Percentiles rank a stretch among this genome's conserved stretches.
Conservation (phyloP, 1,140 invertebrate species). For the Patella vulgata region DNA sequence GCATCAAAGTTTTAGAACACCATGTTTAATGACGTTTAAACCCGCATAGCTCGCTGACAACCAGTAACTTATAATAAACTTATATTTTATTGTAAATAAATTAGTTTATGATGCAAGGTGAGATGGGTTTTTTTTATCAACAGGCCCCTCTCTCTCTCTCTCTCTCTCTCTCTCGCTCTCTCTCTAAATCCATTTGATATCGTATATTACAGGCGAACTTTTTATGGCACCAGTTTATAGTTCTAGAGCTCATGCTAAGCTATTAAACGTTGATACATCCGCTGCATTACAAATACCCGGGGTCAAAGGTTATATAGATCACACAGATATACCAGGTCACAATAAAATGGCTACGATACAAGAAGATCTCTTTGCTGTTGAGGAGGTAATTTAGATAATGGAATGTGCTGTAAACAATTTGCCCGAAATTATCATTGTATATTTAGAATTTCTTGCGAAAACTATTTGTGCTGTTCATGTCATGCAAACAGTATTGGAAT, state of each 20-base stretch:
- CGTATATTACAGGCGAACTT: conserved; percentile 65
- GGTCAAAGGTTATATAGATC: conserved; percentile 63
- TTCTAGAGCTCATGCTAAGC: conserved; percentile 81
- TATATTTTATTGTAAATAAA: neutral
- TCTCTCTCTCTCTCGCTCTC: too few relatives aligned
- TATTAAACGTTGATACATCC: conserved; percentile 74
- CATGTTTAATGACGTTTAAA: too few relatives aligned
- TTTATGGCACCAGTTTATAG: conserved; percentile 83
- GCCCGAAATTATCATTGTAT: too few relatives aligned
- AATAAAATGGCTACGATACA: conserved; percentile 42
- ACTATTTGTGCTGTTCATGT: too few relatives aligned
- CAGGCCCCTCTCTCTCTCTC: neutral
- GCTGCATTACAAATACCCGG: conserved; percentile 79
- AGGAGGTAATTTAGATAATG: conserved; percentile 46
- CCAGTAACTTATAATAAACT: too few relatives aligned
- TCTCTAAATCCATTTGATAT: too few relatives aligned
- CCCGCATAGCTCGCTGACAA: too few relatives aligned
- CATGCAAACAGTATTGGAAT: too few relatives aligned
- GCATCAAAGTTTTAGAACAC: too few relatives aligned
- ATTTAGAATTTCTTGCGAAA: too few relatives aligned
- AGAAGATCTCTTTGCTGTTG: conserved; percentile 50
- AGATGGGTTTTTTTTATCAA: neutral
- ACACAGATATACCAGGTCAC: conserved; percentile 54
- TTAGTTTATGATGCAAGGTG: too few relatives aligned
- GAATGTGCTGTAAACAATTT: neutral